Evolutionary conservation across 2,113 vertebrate species (phyloP), one percentile per base, ranked within the genome.

Genomic region (Odontophorus gujanensis): DNA sequence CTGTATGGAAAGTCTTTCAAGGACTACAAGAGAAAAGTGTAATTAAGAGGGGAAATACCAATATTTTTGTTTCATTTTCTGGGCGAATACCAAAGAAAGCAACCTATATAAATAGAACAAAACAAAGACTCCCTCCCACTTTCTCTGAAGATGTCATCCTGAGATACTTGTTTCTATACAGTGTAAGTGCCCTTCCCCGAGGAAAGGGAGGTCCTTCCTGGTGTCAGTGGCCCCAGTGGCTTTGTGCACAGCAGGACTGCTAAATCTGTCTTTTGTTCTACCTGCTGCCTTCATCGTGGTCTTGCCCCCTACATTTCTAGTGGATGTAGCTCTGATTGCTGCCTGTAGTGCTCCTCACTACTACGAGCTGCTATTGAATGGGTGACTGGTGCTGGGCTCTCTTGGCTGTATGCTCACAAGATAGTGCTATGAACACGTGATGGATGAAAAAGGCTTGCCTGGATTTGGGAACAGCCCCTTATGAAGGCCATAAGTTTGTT

Each of bases 1-100:
- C 32, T 48, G 40, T 89, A n/a, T 71, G 47, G 26, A 48, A 67
- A 82, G 66, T 82, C 88, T 89, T 65, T 96, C 42, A 94, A 86
- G 79, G 77, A 79, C 57, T 86, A 82, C 74, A 76, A 69, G 43
- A 87, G 71, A 91, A 43, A 91, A 74, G 92, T 32, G 9, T 34
- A 57, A 90, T 45, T 85, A 57, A 63, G 63, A 89, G 61, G 53
- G 83, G 87, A 92, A 80, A 73, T 21, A 42, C 87, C 69, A 96
- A 81, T 93, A 81, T 66, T 68, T 72, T n/a, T 77, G 48, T 83
- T 93, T 95, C 95, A 61, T 97, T 95, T 95, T 55, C 55, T 66
- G 92, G 67, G 5, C 76, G 85, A 87, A 62, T 82, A 77, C 48
- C 90, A 90, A 90, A 87, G 91, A 97, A 92, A 72, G 42, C 68